A percentile compares a stretch with the other conserved stretches of the same genome.
phyloP scores from a whole-genome alignment of 2,113 vertebrate genomes.

The Paedocypris sp. region DNA sequence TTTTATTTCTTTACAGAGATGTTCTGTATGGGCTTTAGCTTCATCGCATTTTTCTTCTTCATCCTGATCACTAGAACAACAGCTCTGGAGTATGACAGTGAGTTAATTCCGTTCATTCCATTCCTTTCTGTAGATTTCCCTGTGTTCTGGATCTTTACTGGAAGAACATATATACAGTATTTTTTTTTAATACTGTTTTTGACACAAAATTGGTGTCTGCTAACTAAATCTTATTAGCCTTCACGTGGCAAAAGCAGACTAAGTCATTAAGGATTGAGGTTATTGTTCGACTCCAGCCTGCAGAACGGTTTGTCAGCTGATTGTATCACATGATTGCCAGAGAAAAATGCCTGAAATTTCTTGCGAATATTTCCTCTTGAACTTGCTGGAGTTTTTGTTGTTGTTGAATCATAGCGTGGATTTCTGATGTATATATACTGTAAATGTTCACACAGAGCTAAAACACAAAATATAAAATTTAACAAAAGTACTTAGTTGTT shows the following conservation, averaged over 20 bases:
- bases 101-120: slow-evolving; percentile 12
- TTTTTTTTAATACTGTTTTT: background rate
- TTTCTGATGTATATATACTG: no score
- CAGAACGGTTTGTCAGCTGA: background rate
- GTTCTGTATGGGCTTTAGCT: slow-evolving; percentile 82
- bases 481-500: no score
- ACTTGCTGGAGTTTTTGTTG: no score
- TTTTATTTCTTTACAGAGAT: slow-evolving; percentile 58
- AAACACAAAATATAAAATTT: no score
- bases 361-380: no score
- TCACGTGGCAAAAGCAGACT: background rate
- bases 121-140: background rate
- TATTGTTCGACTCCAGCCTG: background rate
- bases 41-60: slow-evolving; percentile 73
- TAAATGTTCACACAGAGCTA: no score
- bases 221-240: background rate
- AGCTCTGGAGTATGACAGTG: slow-evolving; percentile 69
- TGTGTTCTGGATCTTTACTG: background rate
- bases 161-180: no score
- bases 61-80: slow-evolving; percentile 68
- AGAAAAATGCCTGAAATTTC: background rate
- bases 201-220: background rate
- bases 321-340: background rate
- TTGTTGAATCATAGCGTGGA: no score
- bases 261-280: background rate